Conservation (phyloP, 2,797 vertebrate species). For the Melopsittacus undulatus region DNA sequence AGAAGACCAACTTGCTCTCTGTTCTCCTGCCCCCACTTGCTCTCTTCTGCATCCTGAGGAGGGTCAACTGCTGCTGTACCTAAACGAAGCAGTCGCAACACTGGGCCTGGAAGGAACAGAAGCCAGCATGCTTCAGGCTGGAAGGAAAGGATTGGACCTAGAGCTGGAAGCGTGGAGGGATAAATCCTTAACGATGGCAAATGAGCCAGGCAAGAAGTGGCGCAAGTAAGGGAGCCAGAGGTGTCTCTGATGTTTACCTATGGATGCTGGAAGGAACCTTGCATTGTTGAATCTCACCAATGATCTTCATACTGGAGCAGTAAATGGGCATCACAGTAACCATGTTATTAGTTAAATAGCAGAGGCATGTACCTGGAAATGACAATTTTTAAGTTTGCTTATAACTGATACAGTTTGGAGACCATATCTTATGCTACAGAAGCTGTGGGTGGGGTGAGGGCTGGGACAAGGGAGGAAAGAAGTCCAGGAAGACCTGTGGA, state of each 20-base stretch:
- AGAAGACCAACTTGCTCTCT: neutral
- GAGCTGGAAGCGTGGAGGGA: neutral
- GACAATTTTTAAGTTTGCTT: neutral
- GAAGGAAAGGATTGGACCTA: neutral
- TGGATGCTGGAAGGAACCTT: neutral
- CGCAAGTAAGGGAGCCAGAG: neutral
- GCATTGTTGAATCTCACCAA: neutral
- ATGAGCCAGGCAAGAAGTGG: neutral
- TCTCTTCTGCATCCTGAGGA: neutral
- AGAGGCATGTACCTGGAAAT: neutral
- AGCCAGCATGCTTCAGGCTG: neutral
- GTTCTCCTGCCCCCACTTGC: accelerated
- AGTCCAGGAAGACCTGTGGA: neutral
- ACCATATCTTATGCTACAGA: neutral
- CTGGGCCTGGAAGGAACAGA: neutral
- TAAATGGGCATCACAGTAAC: neutral
- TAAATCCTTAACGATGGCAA: neutral
- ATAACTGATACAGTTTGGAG: neutral
- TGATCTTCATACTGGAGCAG: neutral
- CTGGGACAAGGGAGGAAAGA: neutral
- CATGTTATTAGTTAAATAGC: neutral
- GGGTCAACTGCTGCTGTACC: neutral
- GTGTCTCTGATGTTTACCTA: neutral
- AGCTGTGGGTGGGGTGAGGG: neutral
- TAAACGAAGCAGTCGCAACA: neutral